Base-by-base conservation (phyloP, 2,797 vertebrate genomes). In the Naso thynnoides region DNA sequence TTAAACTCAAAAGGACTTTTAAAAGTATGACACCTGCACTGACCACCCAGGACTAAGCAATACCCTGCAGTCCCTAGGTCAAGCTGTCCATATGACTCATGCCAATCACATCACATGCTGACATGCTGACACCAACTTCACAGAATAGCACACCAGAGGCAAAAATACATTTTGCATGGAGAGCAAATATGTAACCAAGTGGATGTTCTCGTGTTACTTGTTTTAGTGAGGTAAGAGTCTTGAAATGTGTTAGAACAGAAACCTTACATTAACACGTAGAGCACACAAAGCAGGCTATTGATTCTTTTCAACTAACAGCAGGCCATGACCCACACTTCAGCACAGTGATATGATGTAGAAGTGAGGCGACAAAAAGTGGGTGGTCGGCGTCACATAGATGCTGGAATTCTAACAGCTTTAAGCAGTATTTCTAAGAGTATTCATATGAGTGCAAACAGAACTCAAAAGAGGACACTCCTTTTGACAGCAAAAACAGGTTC, bases 101-200 rank as follows among this genome's bases (percentile, higher is more conserved):
- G 75, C 52, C 81, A 78, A 33, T 85, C 84, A 79, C 77, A 76
- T 81, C 79, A 78, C 67, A 45, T 4, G 42, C 1, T 81, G 81
- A 78, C 67, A 45, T 4, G 42, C 1, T 66, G 31, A 81, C 61
- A 78, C 41, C 52, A 44, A 33, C 56, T 36, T 50, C 42, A 69
- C 59, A 68, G 18, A 78, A 56, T 19, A 47, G 53, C 71, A 71
- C 63, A 61, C 23, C 36, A 33, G 29, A 60, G 53, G 14, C 53
- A 73, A 70, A 86, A 86, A 86, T 71, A 86, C 41, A 70, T 19
- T 58, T 49, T 42, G 47, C 62, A 63, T 4, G 1, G 29, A 47
- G 29, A 58, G 82, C 33, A 70, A 84, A 79, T 60, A 70, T 63
- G 18, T 67, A 73, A 70, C 21, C 1, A 65, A 50, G 58, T 56